Evolutionary conservation across 2,113 vertebrate species (phyloP).

Genomic region (Apteryx owenii): DNA sequence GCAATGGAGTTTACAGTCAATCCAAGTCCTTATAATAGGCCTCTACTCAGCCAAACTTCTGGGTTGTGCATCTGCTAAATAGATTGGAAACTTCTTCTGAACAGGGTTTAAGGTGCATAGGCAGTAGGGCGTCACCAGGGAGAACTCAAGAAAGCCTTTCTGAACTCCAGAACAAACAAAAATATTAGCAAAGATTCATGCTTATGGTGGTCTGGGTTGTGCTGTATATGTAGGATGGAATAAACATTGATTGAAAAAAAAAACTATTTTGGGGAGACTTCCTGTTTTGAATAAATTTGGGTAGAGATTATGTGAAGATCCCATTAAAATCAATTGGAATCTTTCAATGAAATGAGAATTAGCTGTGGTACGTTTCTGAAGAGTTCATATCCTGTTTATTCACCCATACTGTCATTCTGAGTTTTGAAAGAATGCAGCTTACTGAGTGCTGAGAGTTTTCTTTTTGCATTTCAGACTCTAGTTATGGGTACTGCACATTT

Average conservation of each 20-base stretch:
- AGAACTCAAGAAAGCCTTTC: not conserved
- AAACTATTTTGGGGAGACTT: not conserved
- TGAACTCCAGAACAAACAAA: not conserved
- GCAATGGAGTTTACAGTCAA: not conserved
- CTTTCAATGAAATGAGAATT: not conserved
- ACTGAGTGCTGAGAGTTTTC: not conserved
- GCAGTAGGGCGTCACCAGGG: no score
- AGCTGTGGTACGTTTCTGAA: not conserved
- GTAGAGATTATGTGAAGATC: not conserved
- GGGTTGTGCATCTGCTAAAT: not conserved
- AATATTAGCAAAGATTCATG: not conserved
- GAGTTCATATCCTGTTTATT: not conserved
- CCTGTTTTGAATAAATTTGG: not conserved
- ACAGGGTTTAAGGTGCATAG: not conserved
- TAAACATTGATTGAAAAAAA: not conserved
- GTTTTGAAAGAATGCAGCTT: not conserved
- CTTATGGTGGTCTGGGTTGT: not conserved
- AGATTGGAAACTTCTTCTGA: not conserved
- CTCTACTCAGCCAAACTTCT: not conserved
- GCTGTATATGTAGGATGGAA: not conserved
- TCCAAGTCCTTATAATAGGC: not conserved
- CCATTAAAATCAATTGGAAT: not conserved
- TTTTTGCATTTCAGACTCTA: not conserved
- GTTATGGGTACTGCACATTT: not conserved
- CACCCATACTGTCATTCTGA: not conserved